Base-by-base conservation (phyloP, 2,113 vertebrate species). In the Cynocephalus volans region DNA sequence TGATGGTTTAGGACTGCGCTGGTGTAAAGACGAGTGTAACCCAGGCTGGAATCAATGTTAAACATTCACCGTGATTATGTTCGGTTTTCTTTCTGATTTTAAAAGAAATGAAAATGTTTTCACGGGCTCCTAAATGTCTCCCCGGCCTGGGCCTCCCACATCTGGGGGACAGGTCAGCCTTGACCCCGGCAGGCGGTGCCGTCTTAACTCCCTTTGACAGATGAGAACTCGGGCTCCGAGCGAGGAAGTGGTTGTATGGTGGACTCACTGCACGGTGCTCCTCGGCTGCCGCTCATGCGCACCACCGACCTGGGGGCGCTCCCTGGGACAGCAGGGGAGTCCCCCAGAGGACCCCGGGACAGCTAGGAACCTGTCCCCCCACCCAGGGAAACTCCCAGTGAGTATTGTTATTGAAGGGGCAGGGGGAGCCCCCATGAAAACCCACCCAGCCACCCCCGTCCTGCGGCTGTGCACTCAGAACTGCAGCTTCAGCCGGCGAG, bases 141-240 rank as follows among this genome's bases (percentile, higher is more conserved):
- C 28, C 0, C 24, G 62, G 60, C 75, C 28, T 18, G 23, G 31
- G 6, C 18, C 62, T 69, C n/a, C 9, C 48, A 15, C 6, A 17
- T 41, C 56, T 8, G 0, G 4, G 15, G 13, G 23, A 23, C 1
- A 41, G 14, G 24, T 9, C 8, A 23, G 31, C 33, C 33, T 84
- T 9, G 45, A 31, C 85, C 36, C 11, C 2, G 24, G 5, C 52
- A 28, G 23, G 62, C 13, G 72, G n/a, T 0, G 0, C 12, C 1
- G 0, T 15, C 48, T 14, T 2, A 2, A 33, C 64, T n/a, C 18
- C 19, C 50, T 33, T 69, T 26, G 24, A 21, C 80, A 41, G 72
- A 19, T 17, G n/a, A 52, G 56, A 65, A 70, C 36, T 33, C 5
- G 0, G 24, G 69, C 77, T 73, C 28, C 23, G 62, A 60, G 70